Evolutionary conservation across 2,113 vertebrate species (phyloP), one percentile per base, ranked within the genome.

Genomic region (Furnarius figulus): DNA sequence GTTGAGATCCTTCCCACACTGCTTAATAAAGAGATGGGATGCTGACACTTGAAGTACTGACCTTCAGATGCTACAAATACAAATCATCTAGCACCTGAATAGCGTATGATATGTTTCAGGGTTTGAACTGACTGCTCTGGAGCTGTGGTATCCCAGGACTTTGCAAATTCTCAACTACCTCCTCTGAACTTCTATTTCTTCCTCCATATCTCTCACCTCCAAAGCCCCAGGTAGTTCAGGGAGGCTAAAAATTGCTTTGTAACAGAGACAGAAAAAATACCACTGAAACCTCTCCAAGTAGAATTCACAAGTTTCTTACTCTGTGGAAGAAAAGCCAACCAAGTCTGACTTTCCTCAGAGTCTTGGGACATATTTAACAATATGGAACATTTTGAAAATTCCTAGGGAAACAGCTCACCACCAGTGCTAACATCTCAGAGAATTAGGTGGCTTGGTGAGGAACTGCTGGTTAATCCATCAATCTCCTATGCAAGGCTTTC

Each of bases 391-490:
- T 91, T 73, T 44, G 42, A 19, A 74, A 83, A 71, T n/a, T 67
- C 63, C 33, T 50, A 50, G 46, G 27, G 19, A 80, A 88, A 56
- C 13, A n/a, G 39, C 42, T 76, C 27, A 46, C 89, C 25, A 58
- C 58, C 42, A 35, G 9, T 83, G 24, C 39, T 86, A 81, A 74
- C 37, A 63, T 39, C 46, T 75, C 75, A 75, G 68, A 80, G 56
- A 88, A 75, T 63, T 59, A 76, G 68, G 42, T 33, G 35, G 42
- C n/a, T 75, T 33, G 42, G 62, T 73, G 44, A 85, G 31, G 68
- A 95, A 91, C 75, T 88, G 75, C 42, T 90, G 67, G 24, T 87
- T 87, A 85, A 90, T 89, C 87, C 78, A 93, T 55, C 85, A 53
- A 63, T 91, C 42, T 71, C 35, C 42, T 80, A 33, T 19, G 46